Percentiles rank a stretch among this genome's conserved stretches.
These are phyloP conservation scores for Amphipyra tragopoginis DNA, from an alignment of 2,888 invertebrate species.

Conservation along the genomic window DNA sequence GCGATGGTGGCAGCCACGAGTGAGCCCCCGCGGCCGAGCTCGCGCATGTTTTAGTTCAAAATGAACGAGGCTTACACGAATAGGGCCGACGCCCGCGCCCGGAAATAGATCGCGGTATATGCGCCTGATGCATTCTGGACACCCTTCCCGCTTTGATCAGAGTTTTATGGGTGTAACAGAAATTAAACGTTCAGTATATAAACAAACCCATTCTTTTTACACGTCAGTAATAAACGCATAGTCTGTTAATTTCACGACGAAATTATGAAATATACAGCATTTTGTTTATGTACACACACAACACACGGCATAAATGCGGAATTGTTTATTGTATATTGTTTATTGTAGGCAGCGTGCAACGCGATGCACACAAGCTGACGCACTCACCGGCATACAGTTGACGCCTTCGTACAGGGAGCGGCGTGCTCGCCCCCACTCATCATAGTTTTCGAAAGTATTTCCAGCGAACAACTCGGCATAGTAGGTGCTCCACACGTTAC, in stretches of 20 bases:
- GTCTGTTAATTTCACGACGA: slow-evolving; percentile 53
- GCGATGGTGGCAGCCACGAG: slow-evolving; percentile 91
- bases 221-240: slow-evolving; percentile 42
- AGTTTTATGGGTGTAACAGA: slow-evolving; percentile 71
- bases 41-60: slow-evolving; percentile 88
- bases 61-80: slow-evolving; percentile 83
- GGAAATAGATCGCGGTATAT: slow-evolving; percentile 86
- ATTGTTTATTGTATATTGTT: too few species aligned
- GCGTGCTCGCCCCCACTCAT: slow-evolving; percentile 76
- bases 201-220: slow-evolving; percentile 55
- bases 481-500: slow-evolving; percentile 62
- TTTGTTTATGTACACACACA: slow-evolving; percentile 61
- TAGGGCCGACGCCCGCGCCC: slow-evolving; percentile 86
- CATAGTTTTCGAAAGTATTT: slow-evolving; percentile 68
- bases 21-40: slow-evolving; percentile 89
- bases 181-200: slow-evolving; percentile 54
- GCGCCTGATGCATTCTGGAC: slow-evolving; percentile 83
- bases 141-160: slow-evolving; percentile 80
- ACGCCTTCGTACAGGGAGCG: slow-evolving; percentile 86
- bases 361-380: slow-evolving; percentile 72
- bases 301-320: slow-evolving; percentile 66
- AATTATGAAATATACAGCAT: slow-evolving; percentile 53
- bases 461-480: slow-evolving; percentile 65
- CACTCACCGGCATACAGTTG: slow-evolving; percentile 85
- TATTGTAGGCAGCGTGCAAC: slow-evolving; percentile 71